phyloP scores from a whole-genome alignment of 2,113 vertebrate genomes.

The Brienomyrus brachyistius region DNA sequence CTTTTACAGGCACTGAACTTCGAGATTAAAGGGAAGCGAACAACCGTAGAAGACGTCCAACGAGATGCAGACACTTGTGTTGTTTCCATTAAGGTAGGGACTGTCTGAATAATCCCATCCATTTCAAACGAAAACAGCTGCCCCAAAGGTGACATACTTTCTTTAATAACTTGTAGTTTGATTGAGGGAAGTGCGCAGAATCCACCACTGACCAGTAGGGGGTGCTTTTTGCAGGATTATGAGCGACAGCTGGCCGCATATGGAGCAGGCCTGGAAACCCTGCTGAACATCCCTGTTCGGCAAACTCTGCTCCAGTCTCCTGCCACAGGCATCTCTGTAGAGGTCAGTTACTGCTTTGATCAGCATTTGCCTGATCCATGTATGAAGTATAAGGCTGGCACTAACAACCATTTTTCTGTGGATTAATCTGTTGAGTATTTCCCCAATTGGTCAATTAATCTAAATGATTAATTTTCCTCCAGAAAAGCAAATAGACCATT shows the following conservation, averaged over 20 bases:
- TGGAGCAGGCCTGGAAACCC: slow-evolving; percentile 83
- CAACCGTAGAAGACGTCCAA: slow-evolving; percentile 76
- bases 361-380: not conserved
- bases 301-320: slow-evolving; percentile 84
- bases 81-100: slow-evolving; percentile 77
- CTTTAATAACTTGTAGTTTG: not conserved
- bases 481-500: too few species aligned
- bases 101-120: too few species aligned
- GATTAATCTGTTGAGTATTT: too few species aligned
- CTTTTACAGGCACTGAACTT: slow-evolving; percentile 72
- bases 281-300: slow-evolving; percentile 87
- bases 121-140: not conserved
- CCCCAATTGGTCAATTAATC: too few species aligned
- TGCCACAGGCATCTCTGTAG: slow-evolving; percentile 73
- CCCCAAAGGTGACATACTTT: not conserved
- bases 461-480: too few species aligned
- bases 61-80: slow-evolving; percentile 75
- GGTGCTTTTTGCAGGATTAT: slow-evolving; percentile 69
- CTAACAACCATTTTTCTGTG: too few species aligned
- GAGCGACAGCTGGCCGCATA: slow-evolving; percentile 83
- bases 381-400: not conserved
- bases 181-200: not conserved
- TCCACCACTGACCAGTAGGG: not conserved
- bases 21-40: slow-evolving; percentile 79
- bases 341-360: slow-evolving; percentile 58